Conservation (phyloP, 2,797 vertebrate genomes). For the Eulemur rubriventer region DNA sequence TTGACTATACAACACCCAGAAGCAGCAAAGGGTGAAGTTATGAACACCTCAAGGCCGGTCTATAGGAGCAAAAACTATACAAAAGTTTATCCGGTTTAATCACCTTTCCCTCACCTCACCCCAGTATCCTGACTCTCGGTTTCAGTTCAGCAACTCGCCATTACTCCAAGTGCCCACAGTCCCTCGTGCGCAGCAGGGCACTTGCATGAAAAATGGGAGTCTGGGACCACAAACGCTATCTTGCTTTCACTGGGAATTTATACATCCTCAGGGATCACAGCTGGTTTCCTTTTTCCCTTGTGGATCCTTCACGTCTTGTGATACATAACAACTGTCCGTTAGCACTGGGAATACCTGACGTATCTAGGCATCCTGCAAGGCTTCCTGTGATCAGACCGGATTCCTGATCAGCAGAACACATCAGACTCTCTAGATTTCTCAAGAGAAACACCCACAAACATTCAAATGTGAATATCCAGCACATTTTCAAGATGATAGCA, state of each 20-base stretch:
- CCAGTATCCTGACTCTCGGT: background rate
- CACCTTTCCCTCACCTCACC: background rate
- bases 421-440: background rate
- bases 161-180: fast-evolving
- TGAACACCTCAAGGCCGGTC: background rate
- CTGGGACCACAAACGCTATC: too few relatives aligned
- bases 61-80: background rate
- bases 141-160: background rate
- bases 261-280: background rate
- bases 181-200: fast-evolving
- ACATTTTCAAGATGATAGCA: background rate
- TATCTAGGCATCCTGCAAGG: background rate
- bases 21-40: background rate
- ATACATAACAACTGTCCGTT: fast-evolving
- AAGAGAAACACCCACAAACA: background rate
- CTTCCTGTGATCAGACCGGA: background rate
- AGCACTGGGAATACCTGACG: background rate
- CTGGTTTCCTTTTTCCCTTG: background rate
- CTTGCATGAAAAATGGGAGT: background rate
- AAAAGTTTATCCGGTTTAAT: background rate
- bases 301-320: background rate
- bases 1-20: background rate
- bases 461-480: background rate
- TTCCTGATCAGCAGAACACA: background rate
- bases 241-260: background rate